These are phyloP conservation scores for Ypsolopha scabrella DNA, from an alignment of 2,888 invertebrate species.

Conservation along the genomic window DNA sequence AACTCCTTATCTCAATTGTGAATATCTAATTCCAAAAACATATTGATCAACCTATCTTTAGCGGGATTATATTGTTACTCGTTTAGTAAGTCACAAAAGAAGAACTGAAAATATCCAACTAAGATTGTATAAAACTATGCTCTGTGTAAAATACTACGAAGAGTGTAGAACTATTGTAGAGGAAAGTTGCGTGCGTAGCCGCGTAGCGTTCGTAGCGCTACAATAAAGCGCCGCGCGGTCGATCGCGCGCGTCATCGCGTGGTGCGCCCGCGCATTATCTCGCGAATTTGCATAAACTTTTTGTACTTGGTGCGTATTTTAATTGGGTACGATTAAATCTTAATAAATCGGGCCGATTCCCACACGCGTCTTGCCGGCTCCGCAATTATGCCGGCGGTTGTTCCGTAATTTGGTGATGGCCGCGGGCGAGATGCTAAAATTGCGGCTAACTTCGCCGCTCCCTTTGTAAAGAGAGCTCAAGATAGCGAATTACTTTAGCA, in stretches of 20 bases:
- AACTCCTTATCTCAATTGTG: too few species aligned
- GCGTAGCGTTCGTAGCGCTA: conserved; percentile 7
- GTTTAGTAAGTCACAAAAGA: too few species aligned
- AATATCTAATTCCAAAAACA: too few species aligned
- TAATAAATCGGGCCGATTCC: conserved; percentile 61
- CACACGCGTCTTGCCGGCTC: conserved; percentile 41
- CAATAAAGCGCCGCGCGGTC: conserved; percentile 2
- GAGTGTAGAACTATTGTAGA: too few species aligned
- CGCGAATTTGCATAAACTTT: conserved; percentile 44
- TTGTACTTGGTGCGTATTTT: conserved; percentile 55
- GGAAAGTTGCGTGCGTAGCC: background rate
- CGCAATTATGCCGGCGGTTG: conserved; percentile 53
- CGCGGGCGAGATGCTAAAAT: conserved; percentile 50
- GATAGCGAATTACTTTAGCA: background rate
- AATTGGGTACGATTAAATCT: conserved; percentile 64
- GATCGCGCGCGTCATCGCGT: conserved; percentile 17
- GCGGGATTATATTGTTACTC: too few species aligned
- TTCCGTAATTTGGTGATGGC: conserved; percentile 54
- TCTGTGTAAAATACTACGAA: background rate
- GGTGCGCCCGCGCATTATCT: conserved; percentile 11
- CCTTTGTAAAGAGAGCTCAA: conserved; percentile 5
- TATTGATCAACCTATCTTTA: too few species aligned
- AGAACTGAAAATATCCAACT: too few species aligned
- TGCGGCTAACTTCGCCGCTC: conserved; percentile 40
- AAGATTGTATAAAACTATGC: too few species aligned